Base-by-base conservation (phyloP, 2,797 vertebrate species). In the Limnodromus scolopaceus region DNA sequence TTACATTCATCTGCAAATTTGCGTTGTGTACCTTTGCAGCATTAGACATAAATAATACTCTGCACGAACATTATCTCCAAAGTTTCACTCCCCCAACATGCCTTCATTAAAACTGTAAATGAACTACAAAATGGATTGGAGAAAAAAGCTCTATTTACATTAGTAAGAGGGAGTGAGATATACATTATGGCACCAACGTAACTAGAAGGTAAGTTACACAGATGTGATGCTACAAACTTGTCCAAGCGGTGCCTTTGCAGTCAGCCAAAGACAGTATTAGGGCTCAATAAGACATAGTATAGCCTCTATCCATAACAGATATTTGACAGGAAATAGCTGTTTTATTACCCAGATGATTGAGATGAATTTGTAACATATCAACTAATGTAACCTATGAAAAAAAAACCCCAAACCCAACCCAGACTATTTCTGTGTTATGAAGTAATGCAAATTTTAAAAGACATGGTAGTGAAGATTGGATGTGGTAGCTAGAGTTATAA, bases 241-340 rank as follows among this genome's bases (percentile, higher is more conserved):
- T 38, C 58, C 23, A 55, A 57, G 48, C 0, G 0, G 12, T 2
- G 27, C 18, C 65, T 65, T 34, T 8, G 1, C 5, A 2, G 24
- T 30, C 57, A 75, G 15, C 8, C 17, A 4, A 61, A 78, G 23
- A 23, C 1, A 74, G 10, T 6, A 65, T 5, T 5, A 49, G 46
- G 6, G 20, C 53, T 87, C 45, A 46, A 3, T 3, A 65, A 76
- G 32, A 61, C 9, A 58, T 2, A 69, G 24, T 15, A 45, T 4
- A 53, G n/a, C 22, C 36, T 65, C 43, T 76, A 30, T 36, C 55
- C 1, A 1, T 36, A 54, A 30, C 17, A 74, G 36, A 16, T 3
- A 74, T 11, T 77, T 83, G 25, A 57, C 61, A 66, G 61, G 17
- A 87, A 83, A 84, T 9, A 61, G 14, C 39, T 68, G 24, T n/a